These are phyloP conservation scores for Ophraella communa DNA, from an alignment of 2,888 invertebrate genomes.

Conservation along the genomic window DNA sequence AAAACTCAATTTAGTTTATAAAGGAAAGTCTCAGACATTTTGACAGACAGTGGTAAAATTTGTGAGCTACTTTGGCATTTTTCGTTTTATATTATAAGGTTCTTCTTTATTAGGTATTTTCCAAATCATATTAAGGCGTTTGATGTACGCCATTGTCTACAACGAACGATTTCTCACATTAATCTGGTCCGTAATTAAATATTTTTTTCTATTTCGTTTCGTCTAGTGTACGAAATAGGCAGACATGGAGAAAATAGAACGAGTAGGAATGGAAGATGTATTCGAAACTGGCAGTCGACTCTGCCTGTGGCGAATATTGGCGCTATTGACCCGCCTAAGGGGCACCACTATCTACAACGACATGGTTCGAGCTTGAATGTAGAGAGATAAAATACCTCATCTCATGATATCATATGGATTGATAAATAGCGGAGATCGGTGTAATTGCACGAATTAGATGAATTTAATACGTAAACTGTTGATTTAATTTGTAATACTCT, in stretches of 20 bases:
- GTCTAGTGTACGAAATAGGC: neutral
- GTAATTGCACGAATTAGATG: neutral
- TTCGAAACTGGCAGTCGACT: neutral
- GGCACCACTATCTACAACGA: slow-evolving; percentile 7
- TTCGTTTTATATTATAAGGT: no score
- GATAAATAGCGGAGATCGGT: neutral
- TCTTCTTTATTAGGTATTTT: no score
- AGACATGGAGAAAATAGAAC: neutral
- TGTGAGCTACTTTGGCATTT: no score
- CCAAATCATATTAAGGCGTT: no score
- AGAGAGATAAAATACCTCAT: slow-evolving; percentile 1
- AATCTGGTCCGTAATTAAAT: slow-evolving; percentile 5
- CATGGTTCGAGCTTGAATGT: neutral
- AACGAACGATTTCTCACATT: slow-evolving; percentile 12
- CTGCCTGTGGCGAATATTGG: slow-evolving; percentile 3
- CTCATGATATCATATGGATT: neutral
- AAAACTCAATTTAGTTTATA: no score
- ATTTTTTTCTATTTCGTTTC: slow-evolving; percentile 7
- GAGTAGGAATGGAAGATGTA: neutral
- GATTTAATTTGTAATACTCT: neutral
- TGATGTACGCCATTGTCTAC: neutral
- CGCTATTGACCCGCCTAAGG: slow-evolving; percentile 11
- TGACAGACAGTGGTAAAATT: no score
- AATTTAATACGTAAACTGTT: neutral
- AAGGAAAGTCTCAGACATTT: no score